Percentiles rank a stretch among this genome's conserved stretches.
phyloP scores from a whole-genome alignment of 1,140 invertebrate genomes.

The Heliothis subflexa region DNA sequence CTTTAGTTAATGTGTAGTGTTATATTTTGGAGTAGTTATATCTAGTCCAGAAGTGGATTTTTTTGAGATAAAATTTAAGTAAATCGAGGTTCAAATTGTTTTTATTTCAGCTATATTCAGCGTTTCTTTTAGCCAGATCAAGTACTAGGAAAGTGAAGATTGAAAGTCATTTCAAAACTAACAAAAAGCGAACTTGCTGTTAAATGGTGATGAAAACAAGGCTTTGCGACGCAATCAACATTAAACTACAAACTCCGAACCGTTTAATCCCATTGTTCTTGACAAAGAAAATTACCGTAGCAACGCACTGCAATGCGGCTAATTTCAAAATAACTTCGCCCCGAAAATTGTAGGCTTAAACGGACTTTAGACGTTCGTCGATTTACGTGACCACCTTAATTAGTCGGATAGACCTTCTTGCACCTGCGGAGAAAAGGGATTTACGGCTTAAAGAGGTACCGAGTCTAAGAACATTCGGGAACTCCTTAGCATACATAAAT shows the following conservation, averaged over 20 bases:
- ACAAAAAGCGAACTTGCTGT: background rate
- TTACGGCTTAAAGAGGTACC: slow-evolving; percentile 56
- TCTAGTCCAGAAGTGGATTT: no score
- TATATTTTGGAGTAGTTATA: background rate
- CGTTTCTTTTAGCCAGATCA: no score
- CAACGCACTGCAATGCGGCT: slow-evolving; percentile 58
- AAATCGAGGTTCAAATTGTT: no score
- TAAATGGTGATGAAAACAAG: background rate
- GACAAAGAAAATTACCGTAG: slow-evolving; percentile 26
- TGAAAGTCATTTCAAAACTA: no score
- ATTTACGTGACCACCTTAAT: slow-evolving; percentile 71
- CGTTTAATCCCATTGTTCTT: slow-evolving; percentile 25
- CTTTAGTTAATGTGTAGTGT: slow-evolving; percentile 44
- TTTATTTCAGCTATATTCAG: no score
- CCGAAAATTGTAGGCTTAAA: slow-evolving; percentile 60
- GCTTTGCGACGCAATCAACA: slow-evolving; percentile 17
- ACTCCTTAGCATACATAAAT: background rate
- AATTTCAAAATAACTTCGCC: slow-evolving; percentile 55
- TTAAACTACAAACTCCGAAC: slow-evolving; percentile 21
- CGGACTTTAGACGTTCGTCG: slow-evolving; percentile 55
- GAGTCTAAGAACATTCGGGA: slow-evolving; percentile 47
- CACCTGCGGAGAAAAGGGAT: slow-evolving; percentile 63
- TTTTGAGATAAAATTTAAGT: no score
- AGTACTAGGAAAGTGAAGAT: no score
- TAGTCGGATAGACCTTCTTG: slow-evolving; percentile 64